phyloP scores from a whole-genome alignment of 2,888 invertebrate species.

The Cordylochernes scorpioides region DNA sequence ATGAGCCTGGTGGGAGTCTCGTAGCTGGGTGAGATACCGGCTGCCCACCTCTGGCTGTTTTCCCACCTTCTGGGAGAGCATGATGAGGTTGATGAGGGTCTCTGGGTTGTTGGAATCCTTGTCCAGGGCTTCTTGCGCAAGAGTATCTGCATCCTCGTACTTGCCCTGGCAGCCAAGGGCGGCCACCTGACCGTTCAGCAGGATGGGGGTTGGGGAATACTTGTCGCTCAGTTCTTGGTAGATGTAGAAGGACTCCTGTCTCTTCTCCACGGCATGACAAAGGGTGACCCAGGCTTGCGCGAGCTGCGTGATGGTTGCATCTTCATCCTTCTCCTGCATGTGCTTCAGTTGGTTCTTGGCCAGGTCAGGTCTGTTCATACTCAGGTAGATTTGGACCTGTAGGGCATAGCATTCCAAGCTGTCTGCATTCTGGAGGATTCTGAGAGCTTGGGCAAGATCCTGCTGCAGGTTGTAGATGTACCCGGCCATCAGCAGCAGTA shows the following conservation, averaged over 20 bases:
- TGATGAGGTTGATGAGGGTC: too few species aligned
- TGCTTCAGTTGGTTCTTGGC: slow-evolving; percentile 62
- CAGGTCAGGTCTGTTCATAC: slow-evolving; percentile 68
- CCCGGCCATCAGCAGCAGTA: slow-evolving; percentile 39
- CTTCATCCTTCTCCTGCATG: slow-evolving; percentile 90
- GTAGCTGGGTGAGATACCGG: too few species aligned
- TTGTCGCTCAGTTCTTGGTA: slow-evolving; percentile 88
- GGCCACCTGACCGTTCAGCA: slow-evolving; percentile 77
- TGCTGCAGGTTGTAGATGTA: slow-evolving; percentile 67
- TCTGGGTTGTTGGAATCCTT: too few species aligned
- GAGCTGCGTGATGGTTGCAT: slow-evolving; percentile 78
- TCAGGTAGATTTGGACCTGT: slow-evolving; percentile 53
- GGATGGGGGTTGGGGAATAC: slow-evolving; percentile 45
- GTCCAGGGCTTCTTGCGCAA: slow-evolving; percentile 60
- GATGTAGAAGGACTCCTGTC: slow-evolving; percentile 92
- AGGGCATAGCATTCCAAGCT: slow-evolving; percentile 57
- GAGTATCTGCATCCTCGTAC: slow-evolving; percentile 67
- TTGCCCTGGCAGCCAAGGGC: slow-evolving; percentile 13
- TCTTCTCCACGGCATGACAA: slow-evolving; percentile 66
- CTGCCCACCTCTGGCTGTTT: too few species aligned
- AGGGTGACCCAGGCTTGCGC: slow-evolving; percentile 86
- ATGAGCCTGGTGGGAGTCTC: too few species aligned
- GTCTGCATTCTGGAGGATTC: slow-evolving; percentile 55
- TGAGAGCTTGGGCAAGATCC: slow-evolving; percentile 62
- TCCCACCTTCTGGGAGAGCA: too few species aligned